Evolutionary conservation across 1,140 invertebrate genomes (phyloP).

Genomic region (Euwallacea fornicatus): DNA sequence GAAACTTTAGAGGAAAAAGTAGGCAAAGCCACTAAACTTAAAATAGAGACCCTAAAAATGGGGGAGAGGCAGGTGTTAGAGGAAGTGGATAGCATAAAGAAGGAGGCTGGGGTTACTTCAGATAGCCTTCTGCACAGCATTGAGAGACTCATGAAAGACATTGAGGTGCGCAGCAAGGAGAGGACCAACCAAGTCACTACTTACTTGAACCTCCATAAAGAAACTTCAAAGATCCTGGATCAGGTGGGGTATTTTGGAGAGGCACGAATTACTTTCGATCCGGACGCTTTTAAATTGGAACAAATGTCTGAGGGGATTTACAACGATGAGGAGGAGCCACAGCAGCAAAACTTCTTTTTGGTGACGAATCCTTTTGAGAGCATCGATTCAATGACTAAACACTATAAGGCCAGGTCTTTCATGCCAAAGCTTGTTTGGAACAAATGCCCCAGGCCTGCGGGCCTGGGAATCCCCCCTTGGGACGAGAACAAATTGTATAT

Average conservation of each 20-base stretch:
- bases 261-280: slow-evolving; percentile 57
- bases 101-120: slow-evolving; percentile 22
- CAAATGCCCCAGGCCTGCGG: slow-evolving; percentile 61
- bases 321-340: slow-evolving; percentile 56
- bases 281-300: slow-evolving; percentile 59
- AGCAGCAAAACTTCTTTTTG: slow-evolving; percentile 48
- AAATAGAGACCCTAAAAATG: slow-evolving; percentile 52
- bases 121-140: slow-evolving; percentile 19
- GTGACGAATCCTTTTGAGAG: slow-evolving; percentile 55
- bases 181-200: slow-evolving; percentile 21
- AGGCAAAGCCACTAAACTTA: slow-evolving; percentile 54
- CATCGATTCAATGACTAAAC: slow-evolving; percentile 52
- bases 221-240: slow-evolving; percentile 57
- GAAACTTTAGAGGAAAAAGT: slow-evolving; percentile 57
- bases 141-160: slow-evolving; percentile 21
- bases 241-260: slow-evolving; percentile 59
- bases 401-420: slow-evolving; percentile 59
- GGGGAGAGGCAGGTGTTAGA: slow-evolving; percentile 20
- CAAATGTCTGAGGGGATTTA: slow-evolving; percentile 54
- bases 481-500: slow-evolving; percentile 60
- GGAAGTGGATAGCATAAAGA: slow-evolving; percentile 27
- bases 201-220: slow-evolving; percentile 57
- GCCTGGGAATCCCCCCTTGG: slow-evolving; percentile 62
- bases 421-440: slow-evolving; percentile 57
- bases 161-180: slow-evolving; percentile 10